Base-by-base conservation (phyloP, 2,888 invertebrate genomes). In the Xanthia icteritia region DNA sequence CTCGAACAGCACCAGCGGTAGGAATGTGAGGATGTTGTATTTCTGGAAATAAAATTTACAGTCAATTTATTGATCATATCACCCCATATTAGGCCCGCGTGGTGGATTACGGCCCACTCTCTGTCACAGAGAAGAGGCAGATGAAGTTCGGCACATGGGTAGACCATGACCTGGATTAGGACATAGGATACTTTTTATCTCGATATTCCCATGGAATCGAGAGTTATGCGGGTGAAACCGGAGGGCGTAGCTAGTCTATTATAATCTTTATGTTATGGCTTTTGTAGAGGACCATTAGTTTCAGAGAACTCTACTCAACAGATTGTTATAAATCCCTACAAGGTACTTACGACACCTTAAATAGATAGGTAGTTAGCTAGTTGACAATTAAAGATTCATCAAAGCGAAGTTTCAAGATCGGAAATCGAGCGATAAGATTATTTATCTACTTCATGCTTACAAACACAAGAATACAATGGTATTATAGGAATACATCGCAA, bases 1-100 rank as follows among this genome's bases (percentile, higher is more conserved):
- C 95, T 99, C 99, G 96, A 98, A 99, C 83, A 99, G 97, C 81
- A 99, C 99, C 95, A 98, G 93, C 8, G 99, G 99, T 90, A 99
- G 97, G 97, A 99, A 99, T 92, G 99, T 98, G 89, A 99, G 97
- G 89, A 98, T 97, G 95, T 99, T 99, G 97, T 99, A 99, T 97
- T 99, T 99, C 97, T 99, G 98, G 60, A 95, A 95, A 54, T n/a
- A 56, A 27, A 54, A 5, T 15, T 27, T n/a, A 54, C 2, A 48
- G 36, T 67, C 13, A 31, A 67, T 15, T 48, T 51, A 31, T 23
- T 23, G 15, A 23, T 23, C 20, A 48, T 48, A 23, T 51, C 9
- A 51, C 1, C 20, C 20, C 51, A 20, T 51, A 51, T 2, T 51
- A 20, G 20, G 6, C 17, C 5, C 17, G 48, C 6, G 48, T 20